phyloP scores from a whole-genome alignment of 2,113 vertebrate genomes.

The Cyrtonyx montezumae region DNA sequence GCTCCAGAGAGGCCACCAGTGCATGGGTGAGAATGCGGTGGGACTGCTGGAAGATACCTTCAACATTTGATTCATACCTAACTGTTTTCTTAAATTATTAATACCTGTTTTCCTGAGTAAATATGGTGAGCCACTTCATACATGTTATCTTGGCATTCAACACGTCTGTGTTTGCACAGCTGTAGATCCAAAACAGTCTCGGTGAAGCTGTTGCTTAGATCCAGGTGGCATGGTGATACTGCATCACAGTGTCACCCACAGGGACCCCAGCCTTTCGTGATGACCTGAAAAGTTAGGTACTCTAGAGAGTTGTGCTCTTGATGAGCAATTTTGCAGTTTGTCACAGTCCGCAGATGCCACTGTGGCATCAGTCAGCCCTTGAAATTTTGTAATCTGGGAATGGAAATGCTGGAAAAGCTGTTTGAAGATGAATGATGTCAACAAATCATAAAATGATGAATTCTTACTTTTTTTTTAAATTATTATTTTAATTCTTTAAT shows the following conservation, averaged over 20 bases:
- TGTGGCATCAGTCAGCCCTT: neutral
- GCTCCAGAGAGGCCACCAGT: neutral
- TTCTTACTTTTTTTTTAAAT: neutral
- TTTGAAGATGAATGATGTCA: neutral
- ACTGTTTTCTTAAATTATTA: neutral
- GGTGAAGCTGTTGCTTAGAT: neutral
- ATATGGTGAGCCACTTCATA: neutral
- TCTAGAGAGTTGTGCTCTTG: neutral
- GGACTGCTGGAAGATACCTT: neutral
- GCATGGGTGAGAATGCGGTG: rapidly evolving
- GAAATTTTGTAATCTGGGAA: neutral
- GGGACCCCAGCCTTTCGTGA: neutral
- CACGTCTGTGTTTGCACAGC: neutral
- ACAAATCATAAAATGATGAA: neutral
- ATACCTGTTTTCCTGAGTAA: neutral
- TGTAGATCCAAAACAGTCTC: neutral
- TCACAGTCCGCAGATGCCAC: neutral
- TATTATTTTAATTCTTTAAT: neutral
- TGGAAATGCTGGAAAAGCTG: neutral
- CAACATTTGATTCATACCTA: neutral
- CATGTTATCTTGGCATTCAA: rapidly evolving
- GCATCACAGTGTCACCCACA: neutral
- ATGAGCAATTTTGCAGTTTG: neutral
- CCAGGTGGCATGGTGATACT: rapidly evolving
- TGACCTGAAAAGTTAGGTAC: neutral